These are phyloP conservation scores for Chiridota heheva DNA, from an alignment of 35 echinoderm and acorn worm genomes.

Conservation along the genomic window DNA sequence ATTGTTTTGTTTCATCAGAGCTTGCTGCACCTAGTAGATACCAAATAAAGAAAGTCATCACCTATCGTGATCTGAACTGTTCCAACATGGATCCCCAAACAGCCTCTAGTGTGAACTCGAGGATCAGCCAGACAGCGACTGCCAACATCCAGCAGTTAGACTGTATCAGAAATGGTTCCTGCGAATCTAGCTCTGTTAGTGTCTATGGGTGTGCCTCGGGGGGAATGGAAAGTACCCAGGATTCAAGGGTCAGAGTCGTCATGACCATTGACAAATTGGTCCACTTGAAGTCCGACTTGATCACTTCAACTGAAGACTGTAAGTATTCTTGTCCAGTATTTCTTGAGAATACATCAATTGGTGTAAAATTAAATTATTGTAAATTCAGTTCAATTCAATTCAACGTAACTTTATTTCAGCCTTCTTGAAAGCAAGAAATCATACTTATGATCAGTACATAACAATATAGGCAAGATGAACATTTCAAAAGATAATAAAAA, in stretches of 20 bases:
- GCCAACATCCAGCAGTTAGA: neutral
- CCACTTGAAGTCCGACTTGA: neutral
- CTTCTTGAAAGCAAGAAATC: too few species aligned
- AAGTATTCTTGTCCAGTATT: too few species aligned
- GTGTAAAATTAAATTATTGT: too few species aligned
- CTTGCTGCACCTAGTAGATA: neutral
- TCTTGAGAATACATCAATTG: too few species aligned
- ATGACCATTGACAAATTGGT: conserved; percentile 13
- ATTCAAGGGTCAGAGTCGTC: conserved; percentile 6
- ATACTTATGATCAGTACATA: too few species aligned
- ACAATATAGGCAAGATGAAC: too few species aligned
- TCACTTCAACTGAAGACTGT: conserved; percentile 3
- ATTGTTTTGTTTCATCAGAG: neutral
- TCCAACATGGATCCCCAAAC: neutral
- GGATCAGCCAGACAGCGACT: neutral
- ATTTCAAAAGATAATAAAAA: too few species aligned
- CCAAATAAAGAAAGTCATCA: neutral
- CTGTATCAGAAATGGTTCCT: neutral
- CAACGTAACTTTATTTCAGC: too few species aligned
- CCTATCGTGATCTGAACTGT: neutral
- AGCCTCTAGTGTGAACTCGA: conserved; percentile 10
- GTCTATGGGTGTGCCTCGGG: neutral
- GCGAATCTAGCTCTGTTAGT: neutral
- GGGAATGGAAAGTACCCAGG: neutral
- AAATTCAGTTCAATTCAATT: too few species aligned